Base-by-base conservation (phyloP, 2,888 invertebrate species). In the Watsonalla cultraria region DNA sequence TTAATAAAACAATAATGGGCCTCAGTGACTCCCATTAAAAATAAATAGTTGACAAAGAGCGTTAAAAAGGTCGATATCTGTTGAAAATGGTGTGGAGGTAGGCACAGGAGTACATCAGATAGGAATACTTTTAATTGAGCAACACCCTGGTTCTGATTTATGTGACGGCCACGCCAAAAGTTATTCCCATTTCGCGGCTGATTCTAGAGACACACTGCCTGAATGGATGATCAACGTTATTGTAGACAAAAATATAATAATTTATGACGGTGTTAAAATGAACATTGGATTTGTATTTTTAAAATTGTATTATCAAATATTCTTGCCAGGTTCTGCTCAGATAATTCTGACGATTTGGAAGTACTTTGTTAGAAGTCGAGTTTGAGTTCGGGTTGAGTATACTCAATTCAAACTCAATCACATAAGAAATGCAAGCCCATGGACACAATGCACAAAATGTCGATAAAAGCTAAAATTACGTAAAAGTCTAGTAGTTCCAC, bases 51-150 rank as follows among this genome's bases (percentile, higher is more conserved):
- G 75, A 77, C 76, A 76, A 76, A 70, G 73, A 72, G 65, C 69
- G 65, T 74, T 78, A 76, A 77, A 78, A 72, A 71, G 62, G 66
- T 54, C 64, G 69, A 74, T 76, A 74, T 72, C 72, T 69, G 60
- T 67, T 58, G 56, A 67, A 64, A 70, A 68, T 56, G 66, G 66
- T 62, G 50, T 59, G 62, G 53, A 66, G 54, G 47, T 50, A 54
- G 54, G 67, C 48, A 79, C 74, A 76, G 81, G 74, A 80, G 84
- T 81, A 76, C 79, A 90, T 90, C 89, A 74, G 90, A 90, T 90
- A 86, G 78, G 70, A 74, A 73, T 73, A 72, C 73, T 80, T 89
- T 89, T 90, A 90, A 90, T 90, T 90, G 90, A 90, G 87, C 88
- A 80, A 80, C 88, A 86, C 42, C 37, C 84, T 78, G 82, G 80